Percentiles rank a stretch among this genome's conserved stretches.
These are phyloP conservation scores for Leucosticte australis DNA, from an alignment of 2,113 vertebrate species.

Conservation along the genomic window DNA sequence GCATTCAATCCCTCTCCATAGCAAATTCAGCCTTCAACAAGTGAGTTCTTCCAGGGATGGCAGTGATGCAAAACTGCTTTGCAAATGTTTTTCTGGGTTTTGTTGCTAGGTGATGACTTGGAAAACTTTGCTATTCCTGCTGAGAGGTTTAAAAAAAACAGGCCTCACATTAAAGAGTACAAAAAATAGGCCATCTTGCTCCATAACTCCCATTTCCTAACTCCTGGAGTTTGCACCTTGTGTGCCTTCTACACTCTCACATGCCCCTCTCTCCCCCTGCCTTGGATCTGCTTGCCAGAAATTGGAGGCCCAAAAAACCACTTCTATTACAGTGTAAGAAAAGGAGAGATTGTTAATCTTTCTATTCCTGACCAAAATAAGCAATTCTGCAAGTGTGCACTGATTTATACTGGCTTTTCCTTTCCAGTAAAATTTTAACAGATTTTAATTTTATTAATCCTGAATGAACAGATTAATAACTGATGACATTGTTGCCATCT, in stretches of 20 bases:
- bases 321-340: neutral
- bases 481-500: neutral
- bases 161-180: slow-evolving; percentile 70
- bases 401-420: neutral
- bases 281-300: slow-evolving; percentile 11
- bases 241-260: slow-evolving; percentile 30
- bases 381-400: neutral
- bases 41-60: slow-evolving; percentile 66
- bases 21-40: slow-evolving; percentile 73
- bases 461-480: neutral
- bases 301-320: neutral
- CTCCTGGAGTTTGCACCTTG: slow-evolving; percentile 52
- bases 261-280: neutral
- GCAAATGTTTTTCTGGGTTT: slow-evolving; percentile 78
- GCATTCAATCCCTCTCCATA: slow-evolving; percentile 71
- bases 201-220: slow-evolving; percentile 59
- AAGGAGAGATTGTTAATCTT: neutral
- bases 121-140: slow-evolving; percentile 79
- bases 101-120: slow-evolving; percentile 81
- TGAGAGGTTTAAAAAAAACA: slow-evolving; percentile 72
- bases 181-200: slow-evolving; percentile 68
- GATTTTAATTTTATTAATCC: neutral
- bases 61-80: slow-evolving; percentile 73
- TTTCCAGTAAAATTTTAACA: neutral
- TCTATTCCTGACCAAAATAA: neutral